Evolutionary conservation across 1,140 invertebrate genomes (phyloP), one percentile per base, ranked within the genome.

Genomic region (Drosophila micromelanica): DNA sequence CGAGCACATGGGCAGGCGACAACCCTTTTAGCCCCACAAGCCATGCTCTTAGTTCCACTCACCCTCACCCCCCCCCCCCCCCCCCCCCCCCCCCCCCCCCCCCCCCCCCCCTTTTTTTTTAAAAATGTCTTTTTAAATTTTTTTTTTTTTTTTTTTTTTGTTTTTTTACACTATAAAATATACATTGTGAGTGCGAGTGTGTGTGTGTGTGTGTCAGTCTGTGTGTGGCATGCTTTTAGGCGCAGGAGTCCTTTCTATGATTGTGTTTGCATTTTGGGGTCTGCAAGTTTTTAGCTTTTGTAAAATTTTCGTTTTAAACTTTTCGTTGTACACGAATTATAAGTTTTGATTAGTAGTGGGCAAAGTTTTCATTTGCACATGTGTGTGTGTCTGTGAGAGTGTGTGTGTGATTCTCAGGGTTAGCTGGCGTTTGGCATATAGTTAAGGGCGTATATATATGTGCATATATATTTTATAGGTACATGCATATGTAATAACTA

Each of bases 301-400:
- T 89, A 73, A 69, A 86, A 82, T 89, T 87, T 87, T 87, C 84
- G 78, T 89, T 87, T 87, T 87, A 75, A 87, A 84, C 80, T 89
- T 89, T 89, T 80, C 69, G 76, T 90, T 90, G 84, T 89, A 90
- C 80, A 89, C 85, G 85, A 89, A 89, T 89, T 89, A 89, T 89
- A 89, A 89, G 84, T 89, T 89, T 89, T 89, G 84, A 89, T 89
- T 90, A 89, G 84, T 89, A 89, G 85, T 84, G 85, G 84, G 79
- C 65, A 89, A 87, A 87, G 73, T 87, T 87, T 87, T 87, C 55
- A 68, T 60, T 64, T 51, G 54, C 64, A 48, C 77, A 20, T 76
- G 68, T 70, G 52, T 69, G 13, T 45, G 38, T 63, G 57, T 78
- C 35, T 51, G 57, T 48, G 17, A 12, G 5, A 15, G 51, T 23